Evolutionary conservation across 1,140 invertebrate species (phyloP), one percentile per base, ranked within the genome.

Genomic region (Microplitis demolitor): DNA sequence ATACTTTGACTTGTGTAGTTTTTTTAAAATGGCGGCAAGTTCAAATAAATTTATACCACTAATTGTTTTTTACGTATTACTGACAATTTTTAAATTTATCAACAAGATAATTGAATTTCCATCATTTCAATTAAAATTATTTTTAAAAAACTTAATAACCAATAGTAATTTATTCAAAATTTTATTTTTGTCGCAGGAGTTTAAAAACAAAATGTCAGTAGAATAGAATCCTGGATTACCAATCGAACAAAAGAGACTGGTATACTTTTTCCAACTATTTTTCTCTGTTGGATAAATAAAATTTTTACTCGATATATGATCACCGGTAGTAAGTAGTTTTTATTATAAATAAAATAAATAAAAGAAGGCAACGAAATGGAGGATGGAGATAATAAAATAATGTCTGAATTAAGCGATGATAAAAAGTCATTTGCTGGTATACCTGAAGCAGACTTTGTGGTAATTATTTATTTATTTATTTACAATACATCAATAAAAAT

Each of bases 401-500:
- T 83, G 58, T 69, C 82, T 35, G 86, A 87, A 78, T 78, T 85
- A 67, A 83, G 82, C 66, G 83, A 86, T 78, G 89, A 93, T 77
- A 90, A 90, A 82, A 92, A 92, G 86, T 92, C 93, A 3, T 93
- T 92, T 81, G 92, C 92, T 51, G 93, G 93, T 64, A 95, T 95
- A 78, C 93, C 93, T 60, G 92, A 94, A 86, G 93, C 93, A 35
- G 88, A 91, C 77, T 95, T 95, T 90, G 90, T 95, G 71, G 94
- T 95, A 76, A 35, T 58, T 54, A 54, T 54, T 53, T 76, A 63
- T 72, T 72, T 88, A 89, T 89, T 88, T 31, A 35, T 24, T 24
- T 24, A 24, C 0, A 24, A 13, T 14, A 69, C 56, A 51, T 45
- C 39, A 45, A 54, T 54, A 16, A 54, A 54, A 24, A n/a, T 50